Evolutionary conservation across 2,113 vertebrate genomes (phyloP), one percentile per base, ranked within the genome.

Genomic region (Rhegmatorhina hoffmannsi): DNA sequence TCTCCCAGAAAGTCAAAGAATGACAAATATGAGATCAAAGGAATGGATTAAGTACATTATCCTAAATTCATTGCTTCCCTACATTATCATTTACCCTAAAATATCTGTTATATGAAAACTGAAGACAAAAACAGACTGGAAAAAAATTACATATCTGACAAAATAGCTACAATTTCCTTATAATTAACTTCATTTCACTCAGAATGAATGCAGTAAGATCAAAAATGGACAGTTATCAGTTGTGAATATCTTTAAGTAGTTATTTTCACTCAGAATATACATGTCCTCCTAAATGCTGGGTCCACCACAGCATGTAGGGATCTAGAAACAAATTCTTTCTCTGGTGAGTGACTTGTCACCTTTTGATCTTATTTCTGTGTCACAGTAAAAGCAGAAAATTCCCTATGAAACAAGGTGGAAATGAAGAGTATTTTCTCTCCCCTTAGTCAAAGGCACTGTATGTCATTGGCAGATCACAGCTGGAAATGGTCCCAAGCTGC

Each of bases 21-120:
- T 70, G 13, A 59, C 53, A 85, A 56, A 62, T 49, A 90, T 31
- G 26, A 86, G 82, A 91, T 93, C 90, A 95, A 95, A 94, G 84
- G 31, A 84, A 67, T 31, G 43, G 43, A 92, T 84, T 92, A 62
- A 87, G 49, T 80, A 58, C 11, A 36, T 80, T 87, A 70, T 28
- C 53, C 38, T 83, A 80, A 83, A 77, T 55, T 86, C 7, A 44
- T 64, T 77, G 50, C 38, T 63, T 74, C 83, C 21, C 60, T 86
- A 59, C 33, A n/a, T 78, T 77, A 70, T 74, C 20, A 70, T 92
- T 92, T 94, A 64, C 34, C 24, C 34, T 64, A 77, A 85, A 62
- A 77, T 56, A 66, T n/a, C 28, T 20, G 14, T 72, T 66, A 50
- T 17, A 20, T 70, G 56, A 94, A 94, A 94, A 83, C 38, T 58